phyloP scores from a whole-genome alignment of 2,797 vertebrate genomes.

The Gallinago stenura region DNA sequence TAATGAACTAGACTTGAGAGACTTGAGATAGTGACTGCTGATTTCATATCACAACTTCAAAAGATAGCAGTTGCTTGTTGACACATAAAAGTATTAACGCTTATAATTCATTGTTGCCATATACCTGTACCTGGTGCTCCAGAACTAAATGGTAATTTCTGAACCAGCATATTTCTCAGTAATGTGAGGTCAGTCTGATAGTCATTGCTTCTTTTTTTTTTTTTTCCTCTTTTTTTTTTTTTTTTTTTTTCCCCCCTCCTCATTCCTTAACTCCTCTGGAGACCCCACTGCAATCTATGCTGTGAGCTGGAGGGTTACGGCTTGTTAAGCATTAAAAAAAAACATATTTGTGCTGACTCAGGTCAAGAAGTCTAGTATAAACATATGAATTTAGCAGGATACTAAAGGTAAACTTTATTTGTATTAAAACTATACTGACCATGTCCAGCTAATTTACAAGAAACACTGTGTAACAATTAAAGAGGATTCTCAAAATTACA shows the following conservation, averaged over 20 bases:
- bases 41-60: neutral
- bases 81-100: neutral
- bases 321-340: conserved; percentile 27
- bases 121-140: neutral
- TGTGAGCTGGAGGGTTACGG: neutral
- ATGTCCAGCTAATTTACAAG: neutral
- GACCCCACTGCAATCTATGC: neutral
- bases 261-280: neutral
- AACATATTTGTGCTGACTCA: neutral
- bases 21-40: neutral
- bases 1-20: neutral
- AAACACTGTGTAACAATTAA: neutral
- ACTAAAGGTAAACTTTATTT: neutral
- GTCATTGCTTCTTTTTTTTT: neutral
- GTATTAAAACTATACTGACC: neutral
- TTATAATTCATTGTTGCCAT: neutral
- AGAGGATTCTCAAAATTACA: neutral
- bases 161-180: neutral
- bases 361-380: neutral
- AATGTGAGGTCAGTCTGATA: neutral
- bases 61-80: neutral
- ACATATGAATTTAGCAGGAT: conserved; percentile 2
- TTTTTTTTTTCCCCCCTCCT: neutral
- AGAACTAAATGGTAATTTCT: neutral
- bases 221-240: neutral